These are phyloP conservation scores for Euspilapteryx auroguttella DNA, from an alignment of 2,888 invertebrate species.

Conservation along the genomic window DNA sequence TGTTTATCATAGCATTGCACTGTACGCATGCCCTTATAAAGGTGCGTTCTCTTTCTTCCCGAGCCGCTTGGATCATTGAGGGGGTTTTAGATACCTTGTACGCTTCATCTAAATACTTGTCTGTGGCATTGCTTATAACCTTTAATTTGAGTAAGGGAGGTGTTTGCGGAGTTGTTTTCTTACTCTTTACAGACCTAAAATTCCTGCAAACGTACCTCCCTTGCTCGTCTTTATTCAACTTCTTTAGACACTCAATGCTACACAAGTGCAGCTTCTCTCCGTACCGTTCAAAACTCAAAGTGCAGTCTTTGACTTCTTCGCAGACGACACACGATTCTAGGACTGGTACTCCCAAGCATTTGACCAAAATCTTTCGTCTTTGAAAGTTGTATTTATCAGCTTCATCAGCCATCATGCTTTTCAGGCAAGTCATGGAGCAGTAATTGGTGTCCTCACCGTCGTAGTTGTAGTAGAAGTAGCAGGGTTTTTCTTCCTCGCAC, in stretches of 20 bases:
- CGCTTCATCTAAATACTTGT: conserved; percentile 53
- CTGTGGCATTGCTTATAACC: conserved; percentile 54
- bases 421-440: conserved; percentile 56
- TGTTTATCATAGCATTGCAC: conserved; percentile 48
- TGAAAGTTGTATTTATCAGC: conserved; percentile 57
- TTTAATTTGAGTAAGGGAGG: conserved; percentile 43
- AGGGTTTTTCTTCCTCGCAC: conserved; percentile 39
- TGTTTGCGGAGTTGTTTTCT: conserved; percentile 10
- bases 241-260: conserved; percentile 58
- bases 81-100: conserved; percentile 62
- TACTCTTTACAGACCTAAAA: conserved; percentile 14
- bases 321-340: conserved; percentile 48
- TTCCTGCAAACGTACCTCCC: conserved; percentile 33
- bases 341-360: conserved; percentile 21
- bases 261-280: conserved; percentile 56
- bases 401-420: conserved; percentile 54
- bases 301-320: conserved; percentile 42
- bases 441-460: conserved; percentile 50
- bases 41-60: conserved; percentile 58
- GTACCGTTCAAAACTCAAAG: conserved; percentile 47
- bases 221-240: conserved; percentile 34
- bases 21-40: conserved; percentile 60
- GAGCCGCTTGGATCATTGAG: conserved; percentile 59
- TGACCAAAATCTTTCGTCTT: conserved; percentile 49
- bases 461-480: conserved; percentile 46